A percentile compares a stretch with the other conserved stretches of the same genome.
These are phyloP conservation scores for Scaptomyza hsui DNA, from an alignment of 1,140 invertebrate genomes.

Conservation along the genomic window DNA sequence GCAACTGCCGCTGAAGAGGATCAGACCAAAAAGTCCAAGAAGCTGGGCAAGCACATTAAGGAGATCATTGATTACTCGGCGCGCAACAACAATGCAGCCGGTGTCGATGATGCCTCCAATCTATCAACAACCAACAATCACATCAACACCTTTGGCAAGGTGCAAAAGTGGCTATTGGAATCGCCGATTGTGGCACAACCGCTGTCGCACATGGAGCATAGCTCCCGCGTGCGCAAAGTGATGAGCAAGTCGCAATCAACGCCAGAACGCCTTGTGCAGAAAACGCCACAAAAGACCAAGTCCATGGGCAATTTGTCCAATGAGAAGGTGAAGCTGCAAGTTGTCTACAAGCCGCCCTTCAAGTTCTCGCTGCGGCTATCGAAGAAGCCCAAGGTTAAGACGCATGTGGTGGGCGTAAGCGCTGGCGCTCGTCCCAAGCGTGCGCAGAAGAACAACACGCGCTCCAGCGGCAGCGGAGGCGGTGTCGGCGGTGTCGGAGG, in stretches of 20 bases:
- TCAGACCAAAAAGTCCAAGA: constrained; percentile 78
- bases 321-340: constrained; percentile 90
- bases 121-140: constrained; percentile 86
- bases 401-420: constrained; percentile 78
- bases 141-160: constrained; percentile 91
- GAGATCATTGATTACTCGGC: constrained; percentile 90
- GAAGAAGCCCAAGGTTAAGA: constrained; percentile 87
- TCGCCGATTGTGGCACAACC: constrained; percentile 85
- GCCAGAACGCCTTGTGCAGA: constrained; percentile 71
- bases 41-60: constrained; percentile 86
- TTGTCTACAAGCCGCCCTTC: constrained; percentile 93
- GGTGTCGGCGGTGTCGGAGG: no score
- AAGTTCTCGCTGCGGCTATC: constrained; percentile 92
- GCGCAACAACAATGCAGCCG: constrained; percentile 64
- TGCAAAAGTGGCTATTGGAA: constrained; percentile 92
- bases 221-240: constrained; percentile 73
- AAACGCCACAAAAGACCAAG: constrained; percentile 81
- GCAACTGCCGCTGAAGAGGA: constrained; percentile 60
- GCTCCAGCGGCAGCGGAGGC: constrained; percentile 24
- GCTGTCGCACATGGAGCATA: constrained; percentile 87
- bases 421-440: constrained; percentile 60
- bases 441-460: constrained; percentile 39
- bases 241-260: constrained; percentile 83
- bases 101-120: constrained; percentile 72
- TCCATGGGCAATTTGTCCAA: constrained; percentile 83